These are phyloP conservation scores for Agrochola macilenta DNA, from an alignment of 2,888 invertebrate species.

Conservation along the genomic window DNA sequence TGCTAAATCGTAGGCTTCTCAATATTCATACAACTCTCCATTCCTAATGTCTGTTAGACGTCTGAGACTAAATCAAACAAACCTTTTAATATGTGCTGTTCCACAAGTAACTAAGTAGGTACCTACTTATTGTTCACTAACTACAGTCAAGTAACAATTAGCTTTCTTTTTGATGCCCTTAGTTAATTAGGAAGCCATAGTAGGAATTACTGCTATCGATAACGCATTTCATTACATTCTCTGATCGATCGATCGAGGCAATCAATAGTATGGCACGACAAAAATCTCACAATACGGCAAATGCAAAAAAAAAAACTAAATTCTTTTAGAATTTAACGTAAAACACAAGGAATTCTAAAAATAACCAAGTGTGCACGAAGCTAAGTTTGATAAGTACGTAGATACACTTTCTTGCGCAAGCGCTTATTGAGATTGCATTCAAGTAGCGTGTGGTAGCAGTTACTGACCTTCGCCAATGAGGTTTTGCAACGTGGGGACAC, in stretches of 20 bases:
- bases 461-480: conserved; percentile 66
- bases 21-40: background rate
- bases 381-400: conserved; percentile 53
- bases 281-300: background rate
- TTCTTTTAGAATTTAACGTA: background rate
- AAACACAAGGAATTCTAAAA: conserved; percentile 33
- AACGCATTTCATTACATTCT: conserved; percentile 6
- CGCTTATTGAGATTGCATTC: conserved; percentile 67
- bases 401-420: conserved; percentile 63
- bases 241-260: background rate
- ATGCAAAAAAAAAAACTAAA: background rate
- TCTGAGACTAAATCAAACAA: background rate
- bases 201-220: background rate
- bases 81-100: background rate
- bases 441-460: conserved; percentile 60
- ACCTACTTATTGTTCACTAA: conserved; percentile 2
- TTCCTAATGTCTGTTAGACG: background rate
- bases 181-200: background rate
- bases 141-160: background rate
- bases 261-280: background rate
- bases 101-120: background rate
- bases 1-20: background rate
- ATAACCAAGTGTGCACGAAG: conserved; percentile 7
- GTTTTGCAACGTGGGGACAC: conserved; percentile 54
- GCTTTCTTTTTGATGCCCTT: conserved; percentile 29